phyloP scores from a whole-genome alignment of 2,113 vertebrate genomes.

The Plecotus auritus region DNA sequence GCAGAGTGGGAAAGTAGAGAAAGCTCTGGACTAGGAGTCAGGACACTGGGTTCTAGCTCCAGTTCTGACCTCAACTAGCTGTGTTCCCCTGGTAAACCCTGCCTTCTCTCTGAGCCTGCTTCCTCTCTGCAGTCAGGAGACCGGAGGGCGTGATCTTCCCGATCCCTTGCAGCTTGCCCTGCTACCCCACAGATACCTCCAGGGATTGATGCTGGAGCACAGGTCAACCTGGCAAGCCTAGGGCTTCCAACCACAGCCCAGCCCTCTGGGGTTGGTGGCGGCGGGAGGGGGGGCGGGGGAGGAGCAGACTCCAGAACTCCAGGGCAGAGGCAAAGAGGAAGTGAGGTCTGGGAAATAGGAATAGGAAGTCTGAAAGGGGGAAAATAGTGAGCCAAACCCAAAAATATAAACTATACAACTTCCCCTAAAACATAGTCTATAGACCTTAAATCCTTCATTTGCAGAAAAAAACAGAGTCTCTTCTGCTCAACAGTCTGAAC shows the following conservation, averaged over 20 bases:
- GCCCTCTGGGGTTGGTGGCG: background rate
- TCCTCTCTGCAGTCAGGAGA: background rate
- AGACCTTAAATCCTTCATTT: background rate
- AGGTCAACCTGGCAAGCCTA: background rate
- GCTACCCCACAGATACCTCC: background rate
- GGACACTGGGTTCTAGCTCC: background rate
- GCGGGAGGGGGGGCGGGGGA: accelerated
- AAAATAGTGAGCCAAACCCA: background rate
- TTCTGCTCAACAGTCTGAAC: background rate
- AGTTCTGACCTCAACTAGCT: background rate
- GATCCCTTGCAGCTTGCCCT: background rate
- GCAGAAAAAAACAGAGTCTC: background rate
- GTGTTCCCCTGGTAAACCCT: background rate
- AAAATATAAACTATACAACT: background rate
- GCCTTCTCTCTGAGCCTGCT: background rate
- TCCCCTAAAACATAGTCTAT: background rate
- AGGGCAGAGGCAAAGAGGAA: background rate
- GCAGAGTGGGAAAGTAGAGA: background rate
- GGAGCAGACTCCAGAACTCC: background rate
- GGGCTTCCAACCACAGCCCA: background rate
- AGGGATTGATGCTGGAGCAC: background rate
- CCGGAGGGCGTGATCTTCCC: background rate
- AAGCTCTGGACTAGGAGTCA: background rate
- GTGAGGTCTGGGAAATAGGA: background rate
- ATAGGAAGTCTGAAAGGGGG: background rate